A percentile compares a stretch with the other conserved stretches of the same genome.
Evolutionary conservation across 2,797 vertebrate genomes (phyloP).

Genomic region (Perodicticus potto): DNA sequence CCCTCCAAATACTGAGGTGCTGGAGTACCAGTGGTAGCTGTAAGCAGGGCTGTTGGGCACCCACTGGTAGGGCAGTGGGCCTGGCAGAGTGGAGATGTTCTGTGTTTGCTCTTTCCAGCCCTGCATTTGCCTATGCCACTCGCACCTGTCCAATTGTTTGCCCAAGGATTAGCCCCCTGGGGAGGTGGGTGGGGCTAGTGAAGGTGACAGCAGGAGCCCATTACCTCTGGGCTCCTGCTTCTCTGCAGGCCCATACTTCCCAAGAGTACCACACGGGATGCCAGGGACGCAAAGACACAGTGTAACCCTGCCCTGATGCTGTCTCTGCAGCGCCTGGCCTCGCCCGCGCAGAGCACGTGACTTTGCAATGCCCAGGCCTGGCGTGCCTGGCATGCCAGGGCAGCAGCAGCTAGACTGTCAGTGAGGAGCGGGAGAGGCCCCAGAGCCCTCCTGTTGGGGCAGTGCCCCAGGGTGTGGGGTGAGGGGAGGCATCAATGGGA

Average conservation of each 20-base stretch:
- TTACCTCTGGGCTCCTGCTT: not conserved
- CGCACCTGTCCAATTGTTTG: conserved; percentile 51
- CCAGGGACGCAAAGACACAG: no score
- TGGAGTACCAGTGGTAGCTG: not conserved
- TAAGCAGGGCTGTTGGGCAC: not conserved
- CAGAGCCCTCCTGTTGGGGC: conserved; percentile 36
- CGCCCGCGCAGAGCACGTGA: conserved; percentile 67
- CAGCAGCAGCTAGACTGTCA: not conserved
- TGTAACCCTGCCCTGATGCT: not conserved
- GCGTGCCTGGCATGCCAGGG: conserved; percentile 73
- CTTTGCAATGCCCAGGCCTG: conserved; percentile 34
- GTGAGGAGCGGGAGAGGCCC: conserved; percentile 42
- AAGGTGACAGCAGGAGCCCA: not conserved
- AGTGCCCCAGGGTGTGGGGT: not conserved
- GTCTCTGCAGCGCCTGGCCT: not conserved
- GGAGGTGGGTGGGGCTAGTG: not conserved
- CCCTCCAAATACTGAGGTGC: not conserved
- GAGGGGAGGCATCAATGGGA: conserved; percentile 59
- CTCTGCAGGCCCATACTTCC: not conserved
- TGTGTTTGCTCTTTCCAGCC: not conserved
- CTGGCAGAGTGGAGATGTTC: rapidly evolving
- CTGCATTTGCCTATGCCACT: not conserved
- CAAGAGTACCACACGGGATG: rapidly evolving
- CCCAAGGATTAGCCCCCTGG: conserved; percentile 33
- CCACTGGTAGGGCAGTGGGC: not conserved